Conservation (phyloP, 2,113 vertebrate species). For the Spilogale gracilis region DNA sequence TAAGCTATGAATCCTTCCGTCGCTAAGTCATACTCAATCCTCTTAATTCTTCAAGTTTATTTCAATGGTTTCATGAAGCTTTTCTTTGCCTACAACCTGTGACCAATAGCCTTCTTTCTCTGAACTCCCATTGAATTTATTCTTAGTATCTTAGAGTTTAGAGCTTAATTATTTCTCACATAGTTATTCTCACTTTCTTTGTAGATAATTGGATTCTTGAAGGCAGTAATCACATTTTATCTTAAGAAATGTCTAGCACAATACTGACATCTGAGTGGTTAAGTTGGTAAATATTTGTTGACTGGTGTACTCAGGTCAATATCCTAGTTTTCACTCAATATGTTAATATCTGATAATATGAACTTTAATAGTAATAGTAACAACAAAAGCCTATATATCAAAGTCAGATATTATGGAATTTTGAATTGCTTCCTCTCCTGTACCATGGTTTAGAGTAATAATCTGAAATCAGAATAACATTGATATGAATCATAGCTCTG, state of each 20-base stretch:
- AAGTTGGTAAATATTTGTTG: slow-evolving; percentile 27
- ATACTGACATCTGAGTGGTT: slow-evolving; percentile 35
- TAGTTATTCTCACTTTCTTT: slow-evolving; percentile 55
- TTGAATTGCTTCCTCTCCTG: neutral
- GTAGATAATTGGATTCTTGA: slow-evolving; percentile 57
- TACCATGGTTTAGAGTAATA: neutral
- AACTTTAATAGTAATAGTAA: slow-evolving; percentile 38
- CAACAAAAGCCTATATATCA: neutral
- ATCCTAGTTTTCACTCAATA: neutral
- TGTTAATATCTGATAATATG: neutral
- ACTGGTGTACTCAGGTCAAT: neutral
- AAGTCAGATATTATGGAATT: neutral
- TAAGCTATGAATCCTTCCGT: neutral
- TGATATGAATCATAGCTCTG: neutral
- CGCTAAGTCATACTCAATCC: neutral
- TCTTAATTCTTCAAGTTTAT: slow-evolving; percentile 53
- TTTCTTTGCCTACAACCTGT: neutral
- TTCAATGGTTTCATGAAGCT: neutral
- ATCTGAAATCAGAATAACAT: neutral
- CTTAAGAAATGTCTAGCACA: slow-evolving; percentile 23
- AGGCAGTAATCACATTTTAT: neutral
- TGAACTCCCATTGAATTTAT: slow-evolving; percentile 37
- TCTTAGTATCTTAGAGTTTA: neutral
- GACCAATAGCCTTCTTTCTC: slow-evolving; percentile 13
- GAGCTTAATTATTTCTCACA: slow-evolving; percentile 62